A percentile compares a stretch with the other conserved stretches of the same genome.
Evolutionary conservation across 1,140 invertebrate genomes (phyloP).

Genomic region (Heterodera schachtii): DNA sequence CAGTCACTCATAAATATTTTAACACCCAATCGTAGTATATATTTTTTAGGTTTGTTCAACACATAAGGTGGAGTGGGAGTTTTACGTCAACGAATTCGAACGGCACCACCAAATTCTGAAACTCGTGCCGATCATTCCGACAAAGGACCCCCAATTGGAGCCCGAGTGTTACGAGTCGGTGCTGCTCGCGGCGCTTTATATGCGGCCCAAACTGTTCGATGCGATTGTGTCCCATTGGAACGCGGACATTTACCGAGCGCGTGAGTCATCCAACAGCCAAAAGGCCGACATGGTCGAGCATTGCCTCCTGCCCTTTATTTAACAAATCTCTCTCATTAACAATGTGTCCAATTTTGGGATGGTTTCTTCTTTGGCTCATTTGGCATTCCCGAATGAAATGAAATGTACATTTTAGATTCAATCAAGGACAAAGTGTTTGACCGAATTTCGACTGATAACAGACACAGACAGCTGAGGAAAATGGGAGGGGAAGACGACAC

Average conservation of each 20-base stretch:
- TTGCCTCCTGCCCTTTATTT: too few species aligned
- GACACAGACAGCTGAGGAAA: conserved; percentile 16
- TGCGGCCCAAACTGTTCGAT: conserved; percentile 76
- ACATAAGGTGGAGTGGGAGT: conserved; percentile 85
- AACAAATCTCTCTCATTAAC: too few species aligned
- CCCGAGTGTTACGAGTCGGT: conserved; percentile 92
- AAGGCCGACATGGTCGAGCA: too few species aligned
- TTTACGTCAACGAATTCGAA: conserved; percentile 87
- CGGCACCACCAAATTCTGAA: conserved; percentile 79
- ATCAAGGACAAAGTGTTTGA: conserved; percentile 67
- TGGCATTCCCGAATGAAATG: neutral
- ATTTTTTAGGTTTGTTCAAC: conserved; percentile 49
- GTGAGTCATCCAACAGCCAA: conserved; percentile 28
- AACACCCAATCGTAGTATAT: too few species aligned
- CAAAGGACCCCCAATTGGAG: conserved; percentile 73
- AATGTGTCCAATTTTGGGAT: too few species aligned
- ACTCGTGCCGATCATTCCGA: conserved; percentile 81
- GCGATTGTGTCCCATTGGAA: conserved; percentile 86
- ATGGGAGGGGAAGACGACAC: neutral
- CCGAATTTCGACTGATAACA: conserved; percentile 24
- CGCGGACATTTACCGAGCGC: conserved; percentile 78
- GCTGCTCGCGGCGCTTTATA: conserved; percentile 86
- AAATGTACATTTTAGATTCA: conserved; percentile 30
- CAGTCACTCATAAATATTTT: conserved; percentile 67
- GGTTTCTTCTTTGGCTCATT: neutral